A percentile compares a stretch with the other conserved stretches of the same genome.
Conservation (phyloP, 2,797 vertebrate genomes). For the Adrianichthys oophorus region DNA sequence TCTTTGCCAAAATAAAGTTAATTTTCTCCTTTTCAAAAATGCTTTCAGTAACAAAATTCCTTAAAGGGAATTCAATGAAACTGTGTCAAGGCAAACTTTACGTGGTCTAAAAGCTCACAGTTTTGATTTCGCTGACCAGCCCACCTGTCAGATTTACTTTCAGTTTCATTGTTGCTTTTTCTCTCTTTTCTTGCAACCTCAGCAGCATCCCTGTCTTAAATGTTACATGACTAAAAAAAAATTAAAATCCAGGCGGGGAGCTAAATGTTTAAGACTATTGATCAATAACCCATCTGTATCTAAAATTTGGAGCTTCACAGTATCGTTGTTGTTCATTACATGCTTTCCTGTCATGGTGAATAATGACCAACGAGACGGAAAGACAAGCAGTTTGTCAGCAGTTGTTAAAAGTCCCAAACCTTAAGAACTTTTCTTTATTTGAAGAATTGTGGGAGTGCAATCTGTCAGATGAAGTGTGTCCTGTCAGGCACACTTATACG, state of each 20-base stretch:
- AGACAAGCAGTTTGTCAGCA: conserved; percentile 21
- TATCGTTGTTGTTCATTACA: conserved; percentile 63
- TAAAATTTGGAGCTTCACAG: conserved; percentile 49
- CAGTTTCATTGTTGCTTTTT: neutral
- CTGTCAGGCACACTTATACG: neutral
- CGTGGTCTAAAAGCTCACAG: neutral
- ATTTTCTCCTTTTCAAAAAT: neutral
- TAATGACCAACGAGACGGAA: conserved; percentile 52
- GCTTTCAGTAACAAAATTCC: too few relatives aligned
- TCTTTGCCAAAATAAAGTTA: neutral
- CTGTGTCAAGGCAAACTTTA: too few relatives aligned
- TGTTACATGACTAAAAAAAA: conserved; percentile 22
- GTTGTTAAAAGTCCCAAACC: conserved; percentile 45
- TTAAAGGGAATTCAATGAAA: too few relatives aligned
- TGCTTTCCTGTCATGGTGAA: conserved; percentile 59
- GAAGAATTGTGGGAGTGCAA: conserved; percentile 16
- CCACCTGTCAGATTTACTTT: conserved; percentile 25
- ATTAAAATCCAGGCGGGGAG: conserved; percentile 24
- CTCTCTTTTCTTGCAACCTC: conserved; percentile 18
- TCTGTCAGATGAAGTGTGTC: conserved; percentile 15
- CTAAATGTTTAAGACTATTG: conserved; percentile 57
- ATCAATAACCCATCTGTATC: conserved; percentile 67
- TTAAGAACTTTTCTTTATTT: conserved; percentile 35
- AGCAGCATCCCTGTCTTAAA: conserved; percentile 26
- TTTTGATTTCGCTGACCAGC: conserved; percentile 35